phyloP scores from a whole-genome alignment of 1,140 invertebrate genomes.

The Trichogramma pretiosum region DNA sequence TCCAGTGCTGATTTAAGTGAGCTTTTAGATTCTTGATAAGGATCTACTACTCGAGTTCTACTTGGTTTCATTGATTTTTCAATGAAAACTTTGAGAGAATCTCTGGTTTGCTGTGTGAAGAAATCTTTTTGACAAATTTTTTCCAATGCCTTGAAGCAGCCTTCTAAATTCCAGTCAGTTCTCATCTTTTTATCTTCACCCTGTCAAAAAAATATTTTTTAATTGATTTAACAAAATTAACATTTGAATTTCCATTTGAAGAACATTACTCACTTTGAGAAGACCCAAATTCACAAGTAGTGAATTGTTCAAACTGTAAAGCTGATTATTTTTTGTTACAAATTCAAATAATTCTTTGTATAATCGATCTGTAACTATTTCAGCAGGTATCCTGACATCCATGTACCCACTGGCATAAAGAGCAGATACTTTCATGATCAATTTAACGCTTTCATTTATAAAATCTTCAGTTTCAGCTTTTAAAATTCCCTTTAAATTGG shows the following conservation, averaged over 20 bases:
- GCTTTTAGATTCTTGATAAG: slow-evolving; percentile 33
- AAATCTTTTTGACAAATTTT: slow-evolving; percentile 44
- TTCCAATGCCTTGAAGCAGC: slow-evolving; percentile 51
- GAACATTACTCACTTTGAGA: slow-evolving; percentile 51
- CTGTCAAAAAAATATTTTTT: slow-evolving; percentile 28
- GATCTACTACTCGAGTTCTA: slow-evolving; percentile 29
- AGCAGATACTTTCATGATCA: slow-evolving; percentile 54
- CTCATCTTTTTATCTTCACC: slow-evolving; percentile 51
- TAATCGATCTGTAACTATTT: slow-evolving; percentile 47
- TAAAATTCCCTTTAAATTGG: slow-evolving; percentile 5
- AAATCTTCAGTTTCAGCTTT: slow-evolving; percentile 17
- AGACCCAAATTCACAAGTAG: slow-evolving; percentile 60
- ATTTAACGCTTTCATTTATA: slow-evolving; percentile 42
- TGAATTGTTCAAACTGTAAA: slow-evolving; percentile 53
- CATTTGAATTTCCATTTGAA: no score
- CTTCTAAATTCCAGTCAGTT: slow-evolving; percentile 51
- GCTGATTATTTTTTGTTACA: slow-evolving; percentile 43
- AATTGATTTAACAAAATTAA: no score
- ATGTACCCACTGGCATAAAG: slow-evolving; percentile 46
- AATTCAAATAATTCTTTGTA: slow-evolving; percentile 53
- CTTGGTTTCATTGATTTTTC: slow-evolving; percentile 40
- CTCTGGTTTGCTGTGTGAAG: slow-evolving; percentile 47
- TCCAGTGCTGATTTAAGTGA: slow-evolving; percentile 31
- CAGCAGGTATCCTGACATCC: slow-evolving; percentile 47
- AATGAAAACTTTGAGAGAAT: slow-evolving; percentile 50